Percentiles rank a stretch among this genome's conserved stretches.
Evolutionary conservation across 1,140 invertebrate species (phyloP).

Genomic region (Trichonephila clavipes): DNA sequence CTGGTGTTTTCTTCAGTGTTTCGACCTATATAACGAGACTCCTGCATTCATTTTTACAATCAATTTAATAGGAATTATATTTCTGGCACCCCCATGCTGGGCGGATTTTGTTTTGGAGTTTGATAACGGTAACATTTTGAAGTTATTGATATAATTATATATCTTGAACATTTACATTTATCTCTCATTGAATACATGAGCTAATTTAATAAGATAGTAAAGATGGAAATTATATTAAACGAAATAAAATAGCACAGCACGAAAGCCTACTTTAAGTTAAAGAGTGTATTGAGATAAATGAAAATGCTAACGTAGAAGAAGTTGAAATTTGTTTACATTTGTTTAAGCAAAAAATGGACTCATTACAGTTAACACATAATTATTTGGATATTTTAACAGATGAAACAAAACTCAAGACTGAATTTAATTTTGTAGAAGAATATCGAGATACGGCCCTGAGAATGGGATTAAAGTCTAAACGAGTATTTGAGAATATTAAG

Average conservation of each 20-base stretch:
- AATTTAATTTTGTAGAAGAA: conserved; percentile 45
- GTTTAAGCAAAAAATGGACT: conserved; percentile 12
- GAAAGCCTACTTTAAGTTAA: neutral
- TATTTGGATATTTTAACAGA: conserved; percentile 46
- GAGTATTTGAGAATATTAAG: conserved; percentile 40
- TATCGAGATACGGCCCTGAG: neutral
- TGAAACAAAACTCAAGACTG: conserved; percentile 38
- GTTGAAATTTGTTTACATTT: conserved; percentile 45
- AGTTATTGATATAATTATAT: neutral
- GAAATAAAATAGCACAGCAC: conserved; percentile 21
- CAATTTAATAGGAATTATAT: too few species aligned
- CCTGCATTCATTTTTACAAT: too few species aligned
- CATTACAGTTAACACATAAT: conserved; percentile 40
- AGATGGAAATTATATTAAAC: conserved; percentile 19
- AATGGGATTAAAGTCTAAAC: conserved; percentile 35
- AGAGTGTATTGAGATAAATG: conserved; percentile 26
- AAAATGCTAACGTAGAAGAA: conserved; percentile 34
- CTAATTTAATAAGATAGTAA: conserved; percentile 11
- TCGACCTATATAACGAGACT: too few species aligned
- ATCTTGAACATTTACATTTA: neutral
- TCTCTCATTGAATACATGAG: neutral
- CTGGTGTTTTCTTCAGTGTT: too few species aligned
- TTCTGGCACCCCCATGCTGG: neutral
- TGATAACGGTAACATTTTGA: neutral
- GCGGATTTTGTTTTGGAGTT: neutral